A percentile compares a stretch with the other conserved stretches of the same genome.
Conservation (phyloP, 2,797 vertebrate genomes). For the Phylloscopus collybita region DNA sequence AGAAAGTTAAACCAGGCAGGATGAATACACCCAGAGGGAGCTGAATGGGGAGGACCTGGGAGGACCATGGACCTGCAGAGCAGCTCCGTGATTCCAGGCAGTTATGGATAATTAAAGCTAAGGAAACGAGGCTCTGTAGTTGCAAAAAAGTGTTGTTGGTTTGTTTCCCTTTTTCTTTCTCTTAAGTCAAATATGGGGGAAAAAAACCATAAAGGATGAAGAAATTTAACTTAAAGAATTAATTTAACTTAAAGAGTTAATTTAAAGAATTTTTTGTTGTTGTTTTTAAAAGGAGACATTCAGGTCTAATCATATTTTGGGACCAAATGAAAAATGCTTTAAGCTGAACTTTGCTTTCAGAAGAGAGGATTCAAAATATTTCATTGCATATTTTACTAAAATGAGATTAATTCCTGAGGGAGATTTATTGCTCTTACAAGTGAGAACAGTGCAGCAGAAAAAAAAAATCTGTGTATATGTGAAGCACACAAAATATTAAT, state of each 20-base stretch:
- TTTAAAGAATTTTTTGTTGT: neutral
- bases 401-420: slow-evolving; percentile 45
- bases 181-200: neutral
- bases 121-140: neutral
- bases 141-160: neutral
- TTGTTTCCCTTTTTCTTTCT: neutral
- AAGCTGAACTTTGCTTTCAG: neutral
- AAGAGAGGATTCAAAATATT: neutral
- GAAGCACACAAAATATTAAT: slow-evolving; percentile 69
- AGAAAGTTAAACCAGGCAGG: neutral
- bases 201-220: neutral
- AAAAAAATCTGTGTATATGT: neutral
- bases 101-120: neutral
- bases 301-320: neutral
- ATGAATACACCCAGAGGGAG: neutral
- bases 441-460: slow-evolving; percentile 42
- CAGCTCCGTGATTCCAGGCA: neutral
- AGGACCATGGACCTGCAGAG: neutral
- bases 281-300: neutral
- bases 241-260: neutral
- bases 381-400: neutral
- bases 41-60: neutral
- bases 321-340: neutral
- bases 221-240: neutral
- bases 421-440: slow-evolving; percentile 59